phyloP scores from a whole-genome alignment of 2,888 invertebrate species.

The Xestoiulus laeticollis region DNA sequence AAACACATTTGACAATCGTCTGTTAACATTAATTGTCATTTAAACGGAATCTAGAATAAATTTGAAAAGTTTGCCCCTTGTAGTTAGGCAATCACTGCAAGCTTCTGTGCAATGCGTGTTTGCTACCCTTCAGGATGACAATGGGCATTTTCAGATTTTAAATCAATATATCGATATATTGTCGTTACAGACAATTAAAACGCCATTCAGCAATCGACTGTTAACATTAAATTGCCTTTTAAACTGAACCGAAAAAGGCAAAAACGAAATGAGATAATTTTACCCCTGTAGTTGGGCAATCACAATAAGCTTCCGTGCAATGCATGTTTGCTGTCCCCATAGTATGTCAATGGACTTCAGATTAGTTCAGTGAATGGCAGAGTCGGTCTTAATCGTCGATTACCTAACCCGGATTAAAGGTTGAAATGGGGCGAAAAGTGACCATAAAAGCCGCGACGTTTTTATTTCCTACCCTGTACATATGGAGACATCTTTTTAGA shows the following conservation, averaged over 20 bases:
- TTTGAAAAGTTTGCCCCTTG: neutral
- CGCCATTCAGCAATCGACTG: neutral
- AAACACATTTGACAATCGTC: neutral
- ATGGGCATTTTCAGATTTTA: no score
- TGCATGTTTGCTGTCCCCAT: no score
- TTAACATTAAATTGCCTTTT: neutral
- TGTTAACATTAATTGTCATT: neutral
- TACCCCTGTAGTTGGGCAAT: neutral
- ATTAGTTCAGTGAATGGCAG: neutral
- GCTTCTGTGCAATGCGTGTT: neutral
- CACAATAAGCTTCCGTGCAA: neutral
- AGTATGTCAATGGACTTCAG: neutral
- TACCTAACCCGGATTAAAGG: neutral
- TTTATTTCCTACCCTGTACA: conserved; percentile 39
- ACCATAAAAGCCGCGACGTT: conserved; percentile 27
- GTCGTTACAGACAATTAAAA: no score
- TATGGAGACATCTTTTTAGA: conserved; percentile 24
- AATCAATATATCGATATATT: no score
- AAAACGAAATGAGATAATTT: no score
- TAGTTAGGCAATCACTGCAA: conserved; percentile 6
- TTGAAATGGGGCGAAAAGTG: neutral
- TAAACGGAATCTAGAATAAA: neutral
- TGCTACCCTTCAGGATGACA: neutral
- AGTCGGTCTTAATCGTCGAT: neutral
- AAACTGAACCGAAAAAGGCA: neutral